Percentiles rank a stretch among this genome's conserved stretches.
phyloP scores from a whole-genome alignment of 2,888 invertebrate species.

The Agriopis aurantiaria region DNA sequence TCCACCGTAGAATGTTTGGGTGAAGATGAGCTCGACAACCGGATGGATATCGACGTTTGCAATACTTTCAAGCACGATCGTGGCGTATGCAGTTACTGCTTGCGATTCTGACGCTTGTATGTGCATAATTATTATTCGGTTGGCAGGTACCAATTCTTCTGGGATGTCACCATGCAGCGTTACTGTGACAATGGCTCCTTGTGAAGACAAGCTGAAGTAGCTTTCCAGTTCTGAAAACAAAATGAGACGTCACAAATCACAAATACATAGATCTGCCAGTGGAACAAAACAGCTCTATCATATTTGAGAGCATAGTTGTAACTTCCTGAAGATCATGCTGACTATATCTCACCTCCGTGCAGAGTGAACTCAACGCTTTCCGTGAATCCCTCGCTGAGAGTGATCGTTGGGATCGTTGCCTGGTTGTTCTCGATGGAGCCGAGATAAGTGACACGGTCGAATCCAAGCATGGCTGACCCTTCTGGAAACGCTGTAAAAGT shows the following conservation, averaged over 20 bases:
- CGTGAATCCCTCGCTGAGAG: conserved; percentile 51
- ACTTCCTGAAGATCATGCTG: no score
- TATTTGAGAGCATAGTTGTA: background rate
- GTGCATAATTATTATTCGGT: conserved; percentile 47
- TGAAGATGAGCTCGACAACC: conserved; percentile 23
- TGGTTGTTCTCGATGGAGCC: conserved; percentile 45
- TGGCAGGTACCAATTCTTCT: conserved; percentile 46
- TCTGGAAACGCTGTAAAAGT: conserved; percentile 18
- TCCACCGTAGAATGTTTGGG: conserved; percentile 50
- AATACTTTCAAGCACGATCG: conserved; percentile 47
- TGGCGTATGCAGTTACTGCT: conserved; percentile 47
- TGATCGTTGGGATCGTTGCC: conserved; percentile 43
- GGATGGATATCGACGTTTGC: conserved; percentile 23
- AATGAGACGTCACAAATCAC: background rate
- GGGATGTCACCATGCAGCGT: conserved; percentile 43
- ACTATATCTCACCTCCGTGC: conserved; percentile 49
- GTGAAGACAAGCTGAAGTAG: conserved; percentile 12
- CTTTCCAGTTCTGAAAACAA: conserved; percentile 18
- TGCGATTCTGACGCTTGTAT: conserved; percentile 49
- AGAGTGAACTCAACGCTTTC: conserved; percentile 47
- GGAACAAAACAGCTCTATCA: background rate
- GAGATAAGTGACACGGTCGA: conserved; percentile 46
- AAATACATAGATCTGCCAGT: no score
- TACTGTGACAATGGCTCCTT: conserved; percentile 18
- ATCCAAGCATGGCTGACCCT: conserved; percentile 38